Evolutionary conservation across 2,113 vertebrate genomes (phyloP), one percentile per base, ranked within the genome.

Genomic region (Camelus dromedarius): DNA sequence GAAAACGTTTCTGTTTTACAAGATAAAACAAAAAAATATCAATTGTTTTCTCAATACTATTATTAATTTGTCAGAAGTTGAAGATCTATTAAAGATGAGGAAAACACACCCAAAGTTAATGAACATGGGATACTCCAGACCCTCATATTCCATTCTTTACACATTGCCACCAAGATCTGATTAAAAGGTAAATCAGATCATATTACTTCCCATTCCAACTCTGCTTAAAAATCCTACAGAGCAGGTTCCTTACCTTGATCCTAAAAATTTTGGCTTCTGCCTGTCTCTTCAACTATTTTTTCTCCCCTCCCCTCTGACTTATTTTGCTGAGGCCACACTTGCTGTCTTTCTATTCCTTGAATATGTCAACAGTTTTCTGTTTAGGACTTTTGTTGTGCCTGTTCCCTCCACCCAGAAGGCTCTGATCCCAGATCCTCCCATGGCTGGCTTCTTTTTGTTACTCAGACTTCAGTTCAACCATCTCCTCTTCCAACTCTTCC

Each of bases 171-270:
- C 28, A 93, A 82, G 15, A 87, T 77, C 19, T 13, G 32, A 91
- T 58, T 48, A 70, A 46, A 93, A 95, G 66, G 19, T 85, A 72
- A 80, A 89, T 83, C 26, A 38, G 22, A 94, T 70, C 73, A 56
- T 38, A 89, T 89, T 89, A 73, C 5, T 87, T 83, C 35, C 46
- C 48, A 89, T 73, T 89, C 24, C 69, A 91, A 48, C 76, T 93
- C 83, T 95, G 38, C 58, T 72, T 91, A 93, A 81, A 81, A 92
- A 81, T 72, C 56, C 64, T 52, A 93, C 16, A 76, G 66, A 93
- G 62, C n/a, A 54, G 62, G 2, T 3, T 72, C 67, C 46, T 92
- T 64, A 72, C 13, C n/a, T 58, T 5, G 30, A 81, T 6, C 30
- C 52, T 95, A 50, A 86, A 92, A 76, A 54, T 26, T 48, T 28